Percentiles rank a stretch among this genome's conserved stretches.
Conservation (phyloP, 2,113 vertebrate species). For the Pterophyllum scalare region DNA sequence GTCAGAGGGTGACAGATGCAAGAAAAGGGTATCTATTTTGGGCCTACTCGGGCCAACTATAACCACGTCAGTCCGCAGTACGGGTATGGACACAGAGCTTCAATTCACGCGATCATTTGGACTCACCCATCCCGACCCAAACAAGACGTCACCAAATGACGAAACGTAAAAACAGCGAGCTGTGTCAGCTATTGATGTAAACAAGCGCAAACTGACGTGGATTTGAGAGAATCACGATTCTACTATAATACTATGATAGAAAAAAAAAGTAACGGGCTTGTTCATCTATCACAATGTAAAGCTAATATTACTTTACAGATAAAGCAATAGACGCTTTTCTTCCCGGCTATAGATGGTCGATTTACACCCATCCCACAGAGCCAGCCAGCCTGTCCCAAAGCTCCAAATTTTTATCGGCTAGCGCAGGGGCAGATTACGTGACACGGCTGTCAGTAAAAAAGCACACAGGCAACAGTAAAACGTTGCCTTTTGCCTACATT, state of each 20-base stretch:
- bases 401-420: slow-evolving; percentile 23
- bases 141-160: slow-evolving; percentile 64
- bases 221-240: neutral
- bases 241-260: no score
- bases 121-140: slow-evolving; percentile 20
- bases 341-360: slow-evolving; percentile 10
- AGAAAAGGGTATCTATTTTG: neutral
- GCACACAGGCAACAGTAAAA: neutral
- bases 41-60: slow-evolving; percentile 26
- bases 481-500: neutral
- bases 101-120: slow-evolving; percentile 24
- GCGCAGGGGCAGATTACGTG: slow-evolving; percentile 34
- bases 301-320: neutral
- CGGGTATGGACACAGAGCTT: neutral
- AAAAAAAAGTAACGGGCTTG: neutral
- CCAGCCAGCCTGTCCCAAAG: slow-evolving; percentile 35
- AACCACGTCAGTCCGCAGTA: slow-evolving; percentile 26
- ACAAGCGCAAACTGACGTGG: slow-evolving; percentile 45
- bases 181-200: slow-evolving; percentile 25
- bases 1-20: neutral
- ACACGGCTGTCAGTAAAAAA: slow-evolving; percentile 28
- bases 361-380: slow-evolving; percentile 38
- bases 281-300: neutral
- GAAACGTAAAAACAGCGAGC: slow-evolving; percentile 21
- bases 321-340: neutral